Percentiles rank a stretch among this genome's conserved stretches.
phyloP scores from a whole-genome alignment of 2,888 invertebrate species.

The Dasysyrphus tricinctus region DNA sequence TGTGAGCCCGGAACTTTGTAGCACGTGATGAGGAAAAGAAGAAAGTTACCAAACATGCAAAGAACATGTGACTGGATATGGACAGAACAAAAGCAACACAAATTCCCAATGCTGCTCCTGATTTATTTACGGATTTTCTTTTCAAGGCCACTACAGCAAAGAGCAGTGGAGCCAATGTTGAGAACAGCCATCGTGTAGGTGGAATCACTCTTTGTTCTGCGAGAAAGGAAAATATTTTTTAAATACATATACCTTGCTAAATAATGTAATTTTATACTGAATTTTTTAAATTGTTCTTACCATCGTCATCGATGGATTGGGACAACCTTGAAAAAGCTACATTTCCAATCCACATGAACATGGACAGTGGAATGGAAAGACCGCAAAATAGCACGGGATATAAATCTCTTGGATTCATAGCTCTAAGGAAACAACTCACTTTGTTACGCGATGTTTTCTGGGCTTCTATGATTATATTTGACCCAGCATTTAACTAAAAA shows the following conservation, averaged over 20 bases:
- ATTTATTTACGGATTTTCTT: slow-evolving; percentile 87
- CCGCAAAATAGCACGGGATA: slow-evolving; percentile 87
- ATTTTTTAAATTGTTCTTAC: slow-evolving; percentile 80
- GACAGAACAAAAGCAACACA: slow-evolving; percentile 91
- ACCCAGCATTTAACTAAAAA: slow-evolving; percentile 48
- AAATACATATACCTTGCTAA: no score
- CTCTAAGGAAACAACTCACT: not conserved
- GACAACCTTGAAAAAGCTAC: slow-evolving; percentile 87
- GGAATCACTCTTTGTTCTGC: slow-evolving; percentile 80
- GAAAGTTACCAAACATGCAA: slow-evolving; percentile 89
- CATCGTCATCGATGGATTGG: slow-evolving; percentile 85
- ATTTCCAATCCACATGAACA: slow-evolving; percentile 90
- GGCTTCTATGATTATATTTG: slow-evolving; percentile 9
- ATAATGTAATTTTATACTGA: not conserved
- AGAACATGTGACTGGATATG: slow-evolving; percentile 90
- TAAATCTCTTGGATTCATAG: slow-evolving; percentile 77
- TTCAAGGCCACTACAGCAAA: slow-evolving; percentile 88
- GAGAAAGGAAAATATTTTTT: slow-evolving; percentile 24
- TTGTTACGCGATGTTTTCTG: not conserved
- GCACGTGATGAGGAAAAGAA: slow-evolving; percentile 92
- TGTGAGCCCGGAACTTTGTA: slow-evolving; percentile 89
- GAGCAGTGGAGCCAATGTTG: slow-evolving; percentile 85
- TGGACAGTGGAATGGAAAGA: slow-evolving; percentile 89
- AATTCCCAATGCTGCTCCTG: slow-evolving; percentile 89
- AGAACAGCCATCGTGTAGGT: slow-evolving; percentile 82